A percentile compares a stretch with the other conserved stretches of the same genome.
phyloP scores from a whole-genome alignment of 2,113 vertebrate species.

The Hippotragus niger region DNA sequence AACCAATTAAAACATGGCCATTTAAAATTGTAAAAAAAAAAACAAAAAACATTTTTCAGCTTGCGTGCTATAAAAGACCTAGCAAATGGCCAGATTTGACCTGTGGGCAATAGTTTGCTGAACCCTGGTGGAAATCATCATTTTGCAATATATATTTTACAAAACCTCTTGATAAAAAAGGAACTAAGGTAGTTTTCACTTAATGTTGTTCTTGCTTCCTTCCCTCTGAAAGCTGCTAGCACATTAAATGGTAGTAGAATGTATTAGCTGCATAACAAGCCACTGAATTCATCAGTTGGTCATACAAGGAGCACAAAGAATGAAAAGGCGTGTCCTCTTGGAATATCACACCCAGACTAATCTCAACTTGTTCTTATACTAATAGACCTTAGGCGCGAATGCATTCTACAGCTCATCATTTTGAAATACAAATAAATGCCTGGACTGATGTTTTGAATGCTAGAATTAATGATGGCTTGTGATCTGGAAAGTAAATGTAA shows the following conservation, averaged over 20 bases:
- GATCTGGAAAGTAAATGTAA: neutral
- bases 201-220: neutral
- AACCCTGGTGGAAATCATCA: neutral
- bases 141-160: neutral
- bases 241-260: slow-evolving; percentile 63
- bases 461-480: neutral
- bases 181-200: neutral
- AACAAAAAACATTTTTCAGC: neutral
- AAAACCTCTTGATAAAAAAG: neutral
- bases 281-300: slow-evolving; percentile 72
- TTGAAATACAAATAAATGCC: neutral
- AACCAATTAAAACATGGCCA: neutral
- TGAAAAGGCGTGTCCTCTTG: slow-evolving; percentile 71
- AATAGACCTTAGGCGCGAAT: slow-evolving; percentile 56
- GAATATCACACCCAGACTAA: slow-evolving; percentile 74
- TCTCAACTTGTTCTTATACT: slow-evolving; percentile 71
- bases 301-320: slow-evolving; percentile 72
- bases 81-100: neutral
- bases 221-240: slow-evolving; percentile 55
- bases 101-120: neutral
- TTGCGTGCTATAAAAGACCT: neutral
- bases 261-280: slow-evolving; percentile 56
- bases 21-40: neutral
- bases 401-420: slow-evolving; percentile 43
- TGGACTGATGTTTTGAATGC: neutral